Evolutionary conservation across 2,797 vertebrate species (phyloP), one percentile per base, ranked within the genome.

Genomic region (Molossus alvarezi): DNA sequence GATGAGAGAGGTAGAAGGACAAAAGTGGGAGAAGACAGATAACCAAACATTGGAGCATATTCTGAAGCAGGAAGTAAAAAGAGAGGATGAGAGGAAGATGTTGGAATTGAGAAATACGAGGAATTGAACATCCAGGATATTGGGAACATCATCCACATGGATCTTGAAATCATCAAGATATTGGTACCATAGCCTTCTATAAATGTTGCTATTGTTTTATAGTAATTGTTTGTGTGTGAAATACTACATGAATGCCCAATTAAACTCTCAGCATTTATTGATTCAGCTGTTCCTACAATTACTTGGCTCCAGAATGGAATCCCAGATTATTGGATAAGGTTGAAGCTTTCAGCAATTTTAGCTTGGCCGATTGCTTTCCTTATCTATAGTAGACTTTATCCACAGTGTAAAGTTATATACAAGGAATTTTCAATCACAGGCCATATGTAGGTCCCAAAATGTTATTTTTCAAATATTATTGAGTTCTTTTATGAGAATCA

Each of bases 391-490:
- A 65, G 29, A 45, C 18, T 77, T 60, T 90, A 9, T 71, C 17
- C 20, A 75, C 23, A 62, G 18, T 79, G 20, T 48, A 37, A 18
- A 21, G 41, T 84, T 84, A 80, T n/a, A 8, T 18, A 29, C 13
- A 62, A 14, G 51, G 8, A 45, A n/a, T 71, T 65, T 17, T 80
- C 0, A n/a, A 73, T 75, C 37, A 72, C 8, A 48, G 81, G 23
- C 14, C 55, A 57, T 4, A 65, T 53, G 69, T 94, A 79, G 6
- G 48, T 53, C 15, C 18, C 72, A 65, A 94, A 90, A 15, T 86
- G 3, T 55, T 69, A 83, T 86, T 69, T 94, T 20, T 93, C n/a
- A 69, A 91, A 85, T 82, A 73, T 41, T 55, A 23, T 41, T 51
- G 29, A 9, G 12, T 65, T 65, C 3, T 73, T 86, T 83, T 58